Conservation (phyloP, 2,113 vertebrate genomes). For the Malurus cyaneus region DNA sequence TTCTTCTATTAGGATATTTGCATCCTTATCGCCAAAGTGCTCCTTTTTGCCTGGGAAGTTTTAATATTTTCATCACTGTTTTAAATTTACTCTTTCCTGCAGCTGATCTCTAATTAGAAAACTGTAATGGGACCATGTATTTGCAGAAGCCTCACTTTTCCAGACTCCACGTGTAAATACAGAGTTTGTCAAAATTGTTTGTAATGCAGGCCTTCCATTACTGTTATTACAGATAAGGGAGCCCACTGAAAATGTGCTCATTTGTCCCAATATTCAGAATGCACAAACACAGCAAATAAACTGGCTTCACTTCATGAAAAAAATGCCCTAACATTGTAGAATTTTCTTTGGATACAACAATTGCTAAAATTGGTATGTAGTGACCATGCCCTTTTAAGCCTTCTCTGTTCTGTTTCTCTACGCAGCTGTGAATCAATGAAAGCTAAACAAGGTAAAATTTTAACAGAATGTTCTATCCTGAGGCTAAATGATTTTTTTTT, state of each 20-base stretch:
- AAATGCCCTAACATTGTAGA: background rate
- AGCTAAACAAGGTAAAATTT: background rate
- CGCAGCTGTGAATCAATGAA: background rate
- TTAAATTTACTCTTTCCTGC: conserved; percentile 51
- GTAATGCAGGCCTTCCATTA: background rate
- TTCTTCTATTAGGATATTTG: conserved; percentile 31
- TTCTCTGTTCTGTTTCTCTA: background rate
- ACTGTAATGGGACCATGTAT: background rate
- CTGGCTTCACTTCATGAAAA: background rate
- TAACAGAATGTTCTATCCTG: background rate
- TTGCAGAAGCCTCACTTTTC: background rate
- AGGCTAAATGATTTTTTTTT: background rate
- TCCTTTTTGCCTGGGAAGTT: background rate
- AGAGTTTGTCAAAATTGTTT: background rate
- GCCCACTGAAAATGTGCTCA: background rate
- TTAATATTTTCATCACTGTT: conserved; percentile 21
- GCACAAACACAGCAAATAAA: background rate
- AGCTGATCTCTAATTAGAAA: conserved; percentile 55
- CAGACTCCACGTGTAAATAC: background rate
- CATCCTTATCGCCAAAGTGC: conserved; percentile 22
- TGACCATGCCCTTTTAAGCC: background rate
- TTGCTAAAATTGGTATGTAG: background rate
- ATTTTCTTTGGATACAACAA: background rate
- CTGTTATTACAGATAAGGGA: background rate
- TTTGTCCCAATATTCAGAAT: background rate